phyloP scores from a whole-genome alignment of 2,113 vertebrate genomes.

The Ovis canadensis region DNA sequence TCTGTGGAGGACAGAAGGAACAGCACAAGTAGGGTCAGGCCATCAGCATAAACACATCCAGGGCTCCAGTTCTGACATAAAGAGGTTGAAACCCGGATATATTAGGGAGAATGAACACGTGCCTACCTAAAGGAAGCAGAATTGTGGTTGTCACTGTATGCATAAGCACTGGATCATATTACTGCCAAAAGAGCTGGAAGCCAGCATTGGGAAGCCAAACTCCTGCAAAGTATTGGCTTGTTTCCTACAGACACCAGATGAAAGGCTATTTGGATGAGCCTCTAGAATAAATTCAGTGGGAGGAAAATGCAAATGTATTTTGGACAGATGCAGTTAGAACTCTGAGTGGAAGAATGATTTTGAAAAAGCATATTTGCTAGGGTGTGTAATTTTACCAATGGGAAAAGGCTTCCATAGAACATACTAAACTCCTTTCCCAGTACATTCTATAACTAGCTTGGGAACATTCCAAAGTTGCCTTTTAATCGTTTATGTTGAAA shows the following conservation, averaged over 20 bases:
- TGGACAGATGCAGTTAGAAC: neutral
- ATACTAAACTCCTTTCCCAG: neutral
- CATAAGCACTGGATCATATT: neutral
- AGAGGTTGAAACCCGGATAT: neutral
- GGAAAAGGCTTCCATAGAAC: neutral
- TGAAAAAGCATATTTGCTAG: neutral
- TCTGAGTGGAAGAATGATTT: neutral
- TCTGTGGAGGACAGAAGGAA: neutral
- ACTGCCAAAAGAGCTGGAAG: neutral
- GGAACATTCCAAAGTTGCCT: neutral
- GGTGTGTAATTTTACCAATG: neutral
- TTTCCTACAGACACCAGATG: neutral
- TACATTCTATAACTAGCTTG: neutral
- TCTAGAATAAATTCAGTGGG: conserved; percentile 4
- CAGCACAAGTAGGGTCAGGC: neutral
- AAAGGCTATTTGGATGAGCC: neutral
- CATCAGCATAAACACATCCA: neutral
- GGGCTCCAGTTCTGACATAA: neutral
- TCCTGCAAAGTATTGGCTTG: neutral
- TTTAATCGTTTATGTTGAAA: neutral
- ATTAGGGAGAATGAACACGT: neutral
- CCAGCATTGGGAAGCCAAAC: neutral
- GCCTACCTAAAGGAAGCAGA: neutral
- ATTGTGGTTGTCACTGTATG: neutral
- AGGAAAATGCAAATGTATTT: neutral